These are phyloP conservation scores for Xiphorhynchus erythropygius DNA, from an alignment of 2,797 vertebrate genomes.

Conservation along the genomic window DNA sequence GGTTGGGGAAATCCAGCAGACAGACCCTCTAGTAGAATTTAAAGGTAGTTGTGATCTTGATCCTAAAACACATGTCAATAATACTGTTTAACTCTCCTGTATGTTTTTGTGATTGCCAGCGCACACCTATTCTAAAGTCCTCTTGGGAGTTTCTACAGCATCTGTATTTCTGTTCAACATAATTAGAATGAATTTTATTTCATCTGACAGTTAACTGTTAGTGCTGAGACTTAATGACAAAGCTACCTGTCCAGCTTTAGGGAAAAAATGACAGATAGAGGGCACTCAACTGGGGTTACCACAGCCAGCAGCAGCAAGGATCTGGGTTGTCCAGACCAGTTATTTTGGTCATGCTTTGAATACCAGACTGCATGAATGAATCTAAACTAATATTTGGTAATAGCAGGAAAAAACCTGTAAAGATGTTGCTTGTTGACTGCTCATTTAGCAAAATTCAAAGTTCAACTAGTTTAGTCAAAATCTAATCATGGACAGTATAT, in stretches of 20 bases:
- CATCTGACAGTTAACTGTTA: constrained; percentile 20
- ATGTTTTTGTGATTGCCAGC: neutral
- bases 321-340: neutral
- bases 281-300: neutral
- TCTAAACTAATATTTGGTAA: neutral
- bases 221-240: neutral
- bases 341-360: neutral
- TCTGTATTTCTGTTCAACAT: constrained; percentile 29
- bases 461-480: neutral
- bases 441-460: neutral
- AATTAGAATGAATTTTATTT: constrained; percentile 46
- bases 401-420: neutral
- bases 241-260: neutral
- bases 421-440: neutral
- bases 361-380: neutral
- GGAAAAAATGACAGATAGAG: neutral
- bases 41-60: neutral
- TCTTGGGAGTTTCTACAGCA: neutral
- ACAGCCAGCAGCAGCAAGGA: neutral
- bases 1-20: neutral
- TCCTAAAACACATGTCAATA: neutral
- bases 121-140: neutral
- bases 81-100: neutral
- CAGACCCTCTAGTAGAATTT: neutral
- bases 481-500: neutral